Evolutionary conservation across 1,140 invertebrate species (phyloP).

Genomic region (Pseudomyrmex gracilis): DNA sequence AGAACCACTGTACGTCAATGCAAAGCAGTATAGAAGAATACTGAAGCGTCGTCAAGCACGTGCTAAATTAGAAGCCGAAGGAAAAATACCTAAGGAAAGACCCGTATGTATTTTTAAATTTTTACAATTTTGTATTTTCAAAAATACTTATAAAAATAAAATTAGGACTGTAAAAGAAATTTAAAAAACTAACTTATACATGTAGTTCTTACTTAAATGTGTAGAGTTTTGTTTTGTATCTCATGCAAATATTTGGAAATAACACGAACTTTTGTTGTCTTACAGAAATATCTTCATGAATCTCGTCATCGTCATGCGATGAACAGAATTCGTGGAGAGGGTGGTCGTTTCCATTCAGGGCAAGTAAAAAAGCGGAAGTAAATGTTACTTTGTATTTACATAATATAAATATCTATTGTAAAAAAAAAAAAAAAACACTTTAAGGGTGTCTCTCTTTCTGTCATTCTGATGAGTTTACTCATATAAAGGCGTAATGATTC

Average conservation of each 20-base stretch:
- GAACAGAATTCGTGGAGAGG: constrained; percentile 98
- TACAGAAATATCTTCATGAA: constrained; percentile 99
- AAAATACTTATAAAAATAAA: background rate
- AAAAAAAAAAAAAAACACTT: constrained; percentile 33
- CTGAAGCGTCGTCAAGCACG: constrained; percentile 95
- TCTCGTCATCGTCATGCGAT: constrained; percentile 98
- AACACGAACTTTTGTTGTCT: constrained; percentile 60
- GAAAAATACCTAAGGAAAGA: constrained; percentile 98
- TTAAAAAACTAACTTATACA: background rate
- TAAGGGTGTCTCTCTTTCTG: constrained; percentile 20
- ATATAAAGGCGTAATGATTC: constrained; percentile 72
- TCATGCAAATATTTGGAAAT: background rate
- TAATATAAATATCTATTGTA: constrained; percentile 5
- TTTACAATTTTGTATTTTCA: constrained; percentile 1
- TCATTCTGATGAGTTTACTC: constrained; percentile 63
- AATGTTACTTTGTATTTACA: constrained; percentile 63
- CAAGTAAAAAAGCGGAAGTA: constrained; percentile 88
- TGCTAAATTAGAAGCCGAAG: constrained; percentile 95
- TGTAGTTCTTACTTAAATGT: background rate
- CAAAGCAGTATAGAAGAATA: constrained; percentile 98
- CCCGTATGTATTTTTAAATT: constrained; percentile 86
- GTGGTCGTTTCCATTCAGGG: constrained; percentile 96
- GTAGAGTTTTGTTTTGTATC: background rate
- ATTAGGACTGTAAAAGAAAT: background rate
- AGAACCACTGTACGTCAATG: constrained; percentile 98